Base-by-base conservation (phyloP, 2,888 invertebrate genomes). In the Panopea generosa region DNA sequence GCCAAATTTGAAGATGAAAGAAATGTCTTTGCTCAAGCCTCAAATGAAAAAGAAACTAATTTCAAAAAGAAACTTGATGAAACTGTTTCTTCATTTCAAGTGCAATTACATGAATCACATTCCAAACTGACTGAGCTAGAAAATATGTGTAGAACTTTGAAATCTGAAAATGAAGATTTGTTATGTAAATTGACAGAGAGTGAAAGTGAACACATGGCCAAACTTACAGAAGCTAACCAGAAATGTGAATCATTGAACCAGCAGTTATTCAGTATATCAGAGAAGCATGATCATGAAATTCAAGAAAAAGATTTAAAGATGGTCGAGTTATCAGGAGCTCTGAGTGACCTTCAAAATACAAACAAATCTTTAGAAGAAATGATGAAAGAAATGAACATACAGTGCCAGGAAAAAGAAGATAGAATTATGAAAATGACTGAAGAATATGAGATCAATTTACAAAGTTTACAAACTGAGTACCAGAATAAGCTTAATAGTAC, bases 311-410 rank as follows among this genome's bases (percentile, higher is more conserved):
- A 86, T 26, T 24, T 50, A 2, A 55, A 62, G 22, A 70, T 86
- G 2, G 24, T 53, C 14, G 75, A 85, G 59, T 56, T 70, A 11
- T 38, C 63, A 9, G 70, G 71, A 38, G 69, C 70, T 33, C 73
- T 88, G 7, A 40, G 43, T n/a, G 62, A 84, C 22, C 45, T 89
- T 7, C 71, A 83, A 50, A 77, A 74, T 38, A 71, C 82, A 7
- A 84, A 81, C 56, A 50, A 40, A 14, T 85, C 88, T 2, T 74
- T 87, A 61, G 86, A 88, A 49, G 90, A 89, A 77, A 86, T 86
- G 84, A 60, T 88, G 3, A 84, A 84, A 82, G 85, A 85, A 49
- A 56, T 88, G 7, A 88, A 83, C 71, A 78, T 83, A 27, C 72
- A 76, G 9, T 77, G 77, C 16, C 85, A 86, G 47, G 68, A 74